A percentile compares a stretch with the other conserved stretches of the same genome.
Conservation (phyloP, 1,140 invertebrate genomes). For the Patella vulgata region DNA sequence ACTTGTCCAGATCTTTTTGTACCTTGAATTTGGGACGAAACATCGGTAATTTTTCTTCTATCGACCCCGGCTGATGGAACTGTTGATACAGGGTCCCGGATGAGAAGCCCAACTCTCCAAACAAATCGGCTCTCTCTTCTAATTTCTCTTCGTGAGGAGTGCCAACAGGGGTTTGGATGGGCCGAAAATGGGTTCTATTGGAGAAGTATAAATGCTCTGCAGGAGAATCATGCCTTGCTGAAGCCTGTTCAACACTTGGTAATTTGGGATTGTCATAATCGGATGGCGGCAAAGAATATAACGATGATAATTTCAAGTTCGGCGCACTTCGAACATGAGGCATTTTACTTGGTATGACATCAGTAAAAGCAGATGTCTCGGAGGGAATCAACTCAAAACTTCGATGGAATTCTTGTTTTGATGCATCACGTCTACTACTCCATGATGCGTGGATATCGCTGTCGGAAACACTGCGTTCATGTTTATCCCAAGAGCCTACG, state of each 20-base stretch:
- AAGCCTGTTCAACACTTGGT: slow-evolving; percentile 5
- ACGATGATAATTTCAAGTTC: slow-evolving; percentile 22
- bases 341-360: slow-evolving; percentile 46
- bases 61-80: slow-evolving; percentile 22
- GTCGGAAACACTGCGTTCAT: slow-evolving; percentile 34
- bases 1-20: slow-evolving; percentile 43
- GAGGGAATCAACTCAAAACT: slow-evolving; percentile 52
- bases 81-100: slow-evolving; percentile 44
- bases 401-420: slow-evolving; percentile 29
- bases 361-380: slow-evolving; percentile 48
- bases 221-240: slow-evolving; percentile 16
- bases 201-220: slow-evolving; percentile 49
- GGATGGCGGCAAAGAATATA: slow-evolving; percentile 15
- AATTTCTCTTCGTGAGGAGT: slow-evolving; percentile 25
- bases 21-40: slow-evolving; percentile 52
- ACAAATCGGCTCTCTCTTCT: slow-evolving; percentile 32
- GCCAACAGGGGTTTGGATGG: slow-evolving; percentile 44
- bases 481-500: slow-evolving; percentile 5
- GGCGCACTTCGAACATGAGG: slow-evolving; percentile 48
- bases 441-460: slow-evolving; percentile 35
- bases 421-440: slow-evolving; percentile 15
- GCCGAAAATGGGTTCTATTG: slow-evolving; percentile 52
- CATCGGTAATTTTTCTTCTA: slow-evolving; percentile 28
- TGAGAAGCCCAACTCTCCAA: slow-evolving; percentile 39
- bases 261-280: slow-evolving; percentile 10